phyloP scores from a whole-genome alignment of 2,888 invertebrate genomes.

The Drosophila phalerata region DNA sequence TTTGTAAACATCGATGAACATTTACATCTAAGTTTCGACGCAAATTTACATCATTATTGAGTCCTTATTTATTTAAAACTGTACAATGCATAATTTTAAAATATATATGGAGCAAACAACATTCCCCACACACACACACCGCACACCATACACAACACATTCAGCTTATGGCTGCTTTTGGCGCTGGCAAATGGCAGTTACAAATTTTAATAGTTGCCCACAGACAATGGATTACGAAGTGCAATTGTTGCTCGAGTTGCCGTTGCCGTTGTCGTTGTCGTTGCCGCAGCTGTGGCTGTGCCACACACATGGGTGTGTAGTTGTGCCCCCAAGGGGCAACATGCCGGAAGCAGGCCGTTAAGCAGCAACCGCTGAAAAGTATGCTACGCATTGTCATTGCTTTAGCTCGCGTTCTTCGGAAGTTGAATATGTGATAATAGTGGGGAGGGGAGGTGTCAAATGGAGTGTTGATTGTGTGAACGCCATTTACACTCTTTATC shows the following conservation, averaged over 20 bases:
- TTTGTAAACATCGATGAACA: too few species aligned
- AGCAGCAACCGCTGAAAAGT: conserved; percentile 55
- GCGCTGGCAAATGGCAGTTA: conserved; percentile 40
- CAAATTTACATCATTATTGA: too few species aligned
- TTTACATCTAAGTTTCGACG: too few species aligned
- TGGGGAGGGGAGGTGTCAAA: neutral
- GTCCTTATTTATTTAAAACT: conserved; percentile 73
- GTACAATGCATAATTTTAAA: conserved; percentile 48
- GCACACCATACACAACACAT: conserved; percentile 20
- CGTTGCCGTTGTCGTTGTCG: neutral
- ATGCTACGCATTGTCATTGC: conserved; percentile 56
- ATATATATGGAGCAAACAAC: conserved; percentile 17
- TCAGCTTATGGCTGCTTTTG: conserved; percentile 46
- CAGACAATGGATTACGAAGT: conserved; percentile 53
- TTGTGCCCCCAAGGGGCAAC: conserved; percentile 30
- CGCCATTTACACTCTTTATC: conserved; percentile 47
- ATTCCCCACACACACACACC: conserved; percentile 12
- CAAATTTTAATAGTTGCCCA: conserved; percentile 60
- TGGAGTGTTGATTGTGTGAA: conserved; percentile 34
- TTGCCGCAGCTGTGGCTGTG: conserved; percentile 7
- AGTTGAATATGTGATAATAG: neutral
- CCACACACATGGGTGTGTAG: conserved; percentile 6
- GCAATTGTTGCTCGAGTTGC: conserved; percentile 42
- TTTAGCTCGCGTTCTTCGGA: conserved; percentile 18
- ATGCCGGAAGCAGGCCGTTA: conserved; percentile 53